A percentile compares a stretch with the other conserved stretches of the same genome.
Conservation (phyloP, 37 sponge, comb jelly and placozoan species). For the Bolinopsis microptera region DNA sequence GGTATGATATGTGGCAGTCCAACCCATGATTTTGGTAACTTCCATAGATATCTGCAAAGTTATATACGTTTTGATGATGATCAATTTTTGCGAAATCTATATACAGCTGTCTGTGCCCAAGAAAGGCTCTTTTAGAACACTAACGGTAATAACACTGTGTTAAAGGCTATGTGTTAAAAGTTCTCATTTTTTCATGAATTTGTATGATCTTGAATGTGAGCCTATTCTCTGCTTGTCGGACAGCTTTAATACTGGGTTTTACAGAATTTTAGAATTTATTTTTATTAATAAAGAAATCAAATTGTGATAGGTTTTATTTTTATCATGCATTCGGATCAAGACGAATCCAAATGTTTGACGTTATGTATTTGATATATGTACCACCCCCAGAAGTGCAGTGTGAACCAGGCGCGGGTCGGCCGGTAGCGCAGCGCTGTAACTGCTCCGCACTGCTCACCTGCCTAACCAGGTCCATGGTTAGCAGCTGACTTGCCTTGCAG, state of each 20-base stretch:
- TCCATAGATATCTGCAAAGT: not conserved
- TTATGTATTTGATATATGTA: constrained; percentile 3
- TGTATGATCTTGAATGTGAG: not conserved
- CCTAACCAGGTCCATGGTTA: not conserved
- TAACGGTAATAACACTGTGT: not conserved
- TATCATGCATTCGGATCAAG: constrained; percentile 9
- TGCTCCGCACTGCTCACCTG: not conserved
- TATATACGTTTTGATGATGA: not conserved
- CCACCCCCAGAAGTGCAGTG: not conserved
- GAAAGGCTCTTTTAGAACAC: not conserved
- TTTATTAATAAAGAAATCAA: constrained; percentile 42
- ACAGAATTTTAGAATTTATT: constrained; percentile 48
- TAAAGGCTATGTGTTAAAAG: not conserved
- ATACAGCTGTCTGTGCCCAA: too few species aligned
- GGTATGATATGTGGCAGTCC: not conserved
- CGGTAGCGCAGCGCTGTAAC: not conserved
- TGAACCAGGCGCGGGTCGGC: not conserved
- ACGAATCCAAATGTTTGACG: not conserved
- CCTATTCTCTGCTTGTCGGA: not conserved
- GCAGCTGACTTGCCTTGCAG: not conserved
- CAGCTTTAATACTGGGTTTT: constrained; percentile 22
- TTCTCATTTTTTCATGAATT: not conserved
- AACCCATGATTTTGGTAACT: not conserved
- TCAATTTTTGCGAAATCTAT: not conserved
- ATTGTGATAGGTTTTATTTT: constrained; percentile 53